Base-by-base conservation (phyloP, 2,797 vertebrate genomes). In the Selene dorsalis region DNA sequence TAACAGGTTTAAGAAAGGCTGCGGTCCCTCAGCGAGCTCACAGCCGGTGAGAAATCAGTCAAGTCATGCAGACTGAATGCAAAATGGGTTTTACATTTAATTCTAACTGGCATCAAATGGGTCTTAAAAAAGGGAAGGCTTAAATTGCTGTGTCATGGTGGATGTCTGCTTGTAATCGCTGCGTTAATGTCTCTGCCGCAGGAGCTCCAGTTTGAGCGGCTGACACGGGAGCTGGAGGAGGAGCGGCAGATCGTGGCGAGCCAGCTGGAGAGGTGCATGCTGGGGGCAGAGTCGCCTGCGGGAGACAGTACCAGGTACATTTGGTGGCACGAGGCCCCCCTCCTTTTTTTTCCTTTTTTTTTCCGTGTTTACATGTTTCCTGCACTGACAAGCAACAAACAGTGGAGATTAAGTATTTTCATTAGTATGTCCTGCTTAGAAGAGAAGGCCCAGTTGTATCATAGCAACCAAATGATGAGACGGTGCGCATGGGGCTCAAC, bases 261-360 rank as follows among this genome's bases (percentile, higher is more conserved):
- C 95, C 97, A 98, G 93, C 95, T 98, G 93, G 97, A 98, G 94
- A 96, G 96, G 94, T 98, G 97, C 96, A 96, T 97, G 94, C 96
- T 98, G 93, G 97, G 96, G 96, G 95, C 96, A 43, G 96, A 97
- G 88, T 97, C 97, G 39, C 96, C 96, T 32, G 96, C 93, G 78
- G 94, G 94, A 89, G 96, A 96, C 93, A 98, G 97, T 88, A 97
- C 96, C 96, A 97, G 96, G 97, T 98, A 95, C 50, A 83, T 41
- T 4, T 28, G 30, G 58, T 0, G 2, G 3, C 7, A 2, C 4
- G 10, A 61, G 5, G 45, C 6, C 22, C 2, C 4, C 4, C 10
- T 18, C 7, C 3, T 17, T 14, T 38, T n/a, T 26, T 8, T 8
- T 3, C 3, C 4, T 18, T 12, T 3, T 18, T 10, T 38, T 16